A percentile compares a stretch with the other conserved stretches of the same genome.
phyloP scores from a whole-genome alignment of 2,797 vertebrate species.

The Meriones psammophilus region DNA sequence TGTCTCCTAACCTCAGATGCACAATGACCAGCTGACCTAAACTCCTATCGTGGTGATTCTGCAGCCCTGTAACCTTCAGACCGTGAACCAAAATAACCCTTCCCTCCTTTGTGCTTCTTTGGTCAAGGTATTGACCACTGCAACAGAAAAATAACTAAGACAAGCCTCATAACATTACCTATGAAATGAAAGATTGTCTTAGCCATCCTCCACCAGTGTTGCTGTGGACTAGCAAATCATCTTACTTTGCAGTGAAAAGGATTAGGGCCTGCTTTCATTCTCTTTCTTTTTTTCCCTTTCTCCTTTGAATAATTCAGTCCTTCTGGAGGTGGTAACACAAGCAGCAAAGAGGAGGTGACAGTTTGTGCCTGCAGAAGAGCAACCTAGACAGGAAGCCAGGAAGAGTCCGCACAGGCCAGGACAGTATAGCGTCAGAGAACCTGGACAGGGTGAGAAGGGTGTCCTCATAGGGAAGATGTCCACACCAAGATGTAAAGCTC shows the following conservation, averaged over 20 bases:
- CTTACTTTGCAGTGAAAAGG: conserved; percentile 49
- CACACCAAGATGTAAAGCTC: neutral
- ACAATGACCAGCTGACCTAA: neutral
- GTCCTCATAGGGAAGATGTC: rapidly evolving
- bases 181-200: neutral
- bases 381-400: neutral
- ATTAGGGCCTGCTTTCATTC: neutral
- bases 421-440: rapidly evolving
- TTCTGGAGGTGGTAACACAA: neutral
- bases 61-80: neutral
- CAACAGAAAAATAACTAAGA: neutral
- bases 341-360: neutral
- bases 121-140: neutral
- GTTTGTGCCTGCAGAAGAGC: neutral
- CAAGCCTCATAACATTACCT: neutral
- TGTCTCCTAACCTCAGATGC: neutral
- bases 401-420: neutral
- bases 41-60: neutral
- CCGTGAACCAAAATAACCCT: neutral
- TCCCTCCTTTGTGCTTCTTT: neutral
- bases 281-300: neutral
- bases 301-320: neutral
- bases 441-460: neutral
- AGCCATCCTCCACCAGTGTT: neutral
- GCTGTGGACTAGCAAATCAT: neutral